Evolutionary conservation across 2,797 vertebrate genomes (phyloP), one percentile per base, ranked within the genome.

Genomic region (Gadopsis bispinosus): DNA sequence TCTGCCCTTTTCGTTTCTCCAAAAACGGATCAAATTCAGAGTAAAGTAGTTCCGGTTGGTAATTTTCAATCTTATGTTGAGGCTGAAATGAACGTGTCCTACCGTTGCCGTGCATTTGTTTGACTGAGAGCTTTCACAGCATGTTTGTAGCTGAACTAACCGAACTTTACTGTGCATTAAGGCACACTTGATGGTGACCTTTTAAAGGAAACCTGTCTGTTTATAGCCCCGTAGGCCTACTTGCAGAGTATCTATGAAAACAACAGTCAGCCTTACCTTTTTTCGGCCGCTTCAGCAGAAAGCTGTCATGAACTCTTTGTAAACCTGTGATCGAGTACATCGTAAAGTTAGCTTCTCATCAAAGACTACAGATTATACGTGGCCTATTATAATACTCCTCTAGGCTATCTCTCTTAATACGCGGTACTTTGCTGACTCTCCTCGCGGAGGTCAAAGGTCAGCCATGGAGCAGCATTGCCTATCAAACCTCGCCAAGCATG

Each of bases 401-500:
- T 78, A 78, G 72, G 70, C 75, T 79, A 69, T 35, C 75, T 66
- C 56, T 66, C 39, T 69, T 74, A 67, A 58, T 66, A 75, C 59
- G 62, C 76, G 56, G 68, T 77, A 39, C 58, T 75, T 60, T 67
- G 54, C 68, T 79, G 73, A 77, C 73, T 26, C 63, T 77, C 81
- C 68, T 71, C 1, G 0, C 12, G 12, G 73, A 86, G 82, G 75
- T 81, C 75, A 88, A 81, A 85, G 74, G 78, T 86, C 87, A 80
- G 68, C 70, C 20, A 48, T 11, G 33, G 67, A 81, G 64, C 72
- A 71, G 73, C 72, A 51, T 3, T 22, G 63, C 12, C 62, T 60
- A 33, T 55, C 35, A 58, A 39, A 58, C 5, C 69, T 68, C 60
- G 69, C 51, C 71, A 62, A 45, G 65, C 81, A 47, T 75, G 75